A percentile compares a stretch with the other conserved stretches of the same genome.
Conservation (phyloP, 1,140 invertebrate genomes). For the Calliopsis andreniformis region DNA sequence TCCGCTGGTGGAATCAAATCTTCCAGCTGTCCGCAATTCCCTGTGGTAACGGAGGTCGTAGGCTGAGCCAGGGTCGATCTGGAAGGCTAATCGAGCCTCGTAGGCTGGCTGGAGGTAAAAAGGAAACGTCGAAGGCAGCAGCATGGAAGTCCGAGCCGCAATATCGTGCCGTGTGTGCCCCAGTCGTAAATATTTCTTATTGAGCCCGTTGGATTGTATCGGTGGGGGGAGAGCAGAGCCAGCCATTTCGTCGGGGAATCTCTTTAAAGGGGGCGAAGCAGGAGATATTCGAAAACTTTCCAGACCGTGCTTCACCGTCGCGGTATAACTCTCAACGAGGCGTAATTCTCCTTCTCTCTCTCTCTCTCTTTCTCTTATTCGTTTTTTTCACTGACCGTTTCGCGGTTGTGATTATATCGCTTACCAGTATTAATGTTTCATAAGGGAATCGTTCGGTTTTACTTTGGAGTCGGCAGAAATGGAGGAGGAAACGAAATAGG, state of each 20-base stretch:
- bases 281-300: slow-evolving; percentile 42
- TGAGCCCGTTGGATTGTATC: slow-evolving; percentile 38
- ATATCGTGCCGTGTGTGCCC: slow-evolving; percentile 40
- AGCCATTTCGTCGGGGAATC: slow-evolving; percentile 4
- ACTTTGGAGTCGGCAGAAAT: not conserved
- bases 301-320: slow-evolving; percentile 18
- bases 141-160: slow-evolving; percentile 24
- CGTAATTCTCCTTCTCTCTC: not conserved
- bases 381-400: not conserved
- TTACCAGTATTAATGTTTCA: slow-evolving; percentile 22
- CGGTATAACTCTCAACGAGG: slow-evolving; percentile 5
- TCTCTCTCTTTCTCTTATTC: not conserved
- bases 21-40: slow-evolving; percentile 22
- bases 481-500: not conserved
- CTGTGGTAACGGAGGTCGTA: not conserved
- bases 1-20: not conserved
- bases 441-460: slow-evolving; percentile 14
- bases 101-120: slow-evolving; percentile 29
- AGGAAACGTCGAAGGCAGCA: slow-evolving; percentile 28
- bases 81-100: slow-evolving; percentile 1
- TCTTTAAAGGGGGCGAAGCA: not conserved
- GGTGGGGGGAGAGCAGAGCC: slow-evolving; percentile 5
- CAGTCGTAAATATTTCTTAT: slow-evolving; percentile 55
- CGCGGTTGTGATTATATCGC: not conserved
- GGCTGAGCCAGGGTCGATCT: not conserved